A percentile compares a stretch with the other conserved stretches of the same genome.
phyloP scores from a whole-genome alignment of 2,797 vertebrate genomes.

The Lagothrix lagotricha region DNA sequence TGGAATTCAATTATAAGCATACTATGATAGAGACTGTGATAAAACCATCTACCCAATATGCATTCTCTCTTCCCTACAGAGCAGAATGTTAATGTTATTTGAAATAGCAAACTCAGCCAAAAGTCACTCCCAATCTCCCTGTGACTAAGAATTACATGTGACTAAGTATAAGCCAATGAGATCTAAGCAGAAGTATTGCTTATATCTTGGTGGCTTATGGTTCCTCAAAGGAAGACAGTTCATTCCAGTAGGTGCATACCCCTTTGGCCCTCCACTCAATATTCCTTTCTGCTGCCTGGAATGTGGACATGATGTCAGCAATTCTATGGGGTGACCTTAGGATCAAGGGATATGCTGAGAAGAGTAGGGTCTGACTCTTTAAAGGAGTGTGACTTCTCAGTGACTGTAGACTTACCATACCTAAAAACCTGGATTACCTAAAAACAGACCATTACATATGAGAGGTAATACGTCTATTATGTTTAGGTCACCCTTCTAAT shows the following conservation, averaged over 20 bases:
- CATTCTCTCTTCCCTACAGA: neutral
- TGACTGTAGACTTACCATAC: no score
- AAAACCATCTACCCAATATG: neutral
- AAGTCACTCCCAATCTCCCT: neutral
- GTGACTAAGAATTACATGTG: neutral
- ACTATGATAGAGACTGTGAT: neutral
- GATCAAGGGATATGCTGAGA: neutral
- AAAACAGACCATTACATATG: neutral
- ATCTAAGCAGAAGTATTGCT: neutral
- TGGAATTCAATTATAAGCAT: neutral
- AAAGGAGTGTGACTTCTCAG: neutral
- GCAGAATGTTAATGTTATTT: neutral
- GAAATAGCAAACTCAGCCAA: neutral
- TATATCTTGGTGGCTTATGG: neutral
- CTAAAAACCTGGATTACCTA: neutral
- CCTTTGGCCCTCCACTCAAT: neutral
- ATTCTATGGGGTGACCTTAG: neutral
- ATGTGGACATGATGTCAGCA: neutral
- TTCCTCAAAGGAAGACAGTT: neutral
- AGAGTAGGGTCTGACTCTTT: neutral
- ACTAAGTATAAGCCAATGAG: neutral
- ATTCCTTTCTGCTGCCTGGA: neutral
- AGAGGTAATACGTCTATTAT: neutral
- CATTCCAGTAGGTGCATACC: neutral
- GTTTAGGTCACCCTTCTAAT: neutral